Base-by-base conservation (phyloP, 2,888 invertebrate species). In the Torymus auratus region DNA sequence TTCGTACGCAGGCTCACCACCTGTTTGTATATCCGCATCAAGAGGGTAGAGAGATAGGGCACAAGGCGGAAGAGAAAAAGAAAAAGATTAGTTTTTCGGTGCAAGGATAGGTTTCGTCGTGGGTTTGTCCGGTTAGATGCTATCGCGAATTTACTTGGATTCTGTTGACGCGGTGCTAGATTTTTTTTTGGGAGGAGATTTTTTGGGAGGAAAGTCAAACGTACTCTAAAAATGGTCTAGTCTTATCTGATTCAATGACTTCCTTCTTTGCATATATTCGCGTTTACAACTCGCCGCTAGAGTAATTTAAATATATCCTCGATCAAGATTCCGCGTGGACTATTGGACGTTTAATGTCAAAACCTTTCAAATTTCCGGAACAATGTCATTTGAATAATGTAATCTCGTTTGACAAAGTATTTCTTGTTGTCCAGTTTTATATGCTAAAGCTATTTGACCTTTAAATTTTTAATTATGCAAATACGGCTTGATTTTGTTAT, bases 1-100 rank as follows among this genome's bases (percentile, higher is more conserved):
- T 96, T 96, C 0, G 97, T 98, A 56, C 98, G 93, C 81, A 98
- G 91, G 73, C 97, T 97, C 0, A 98, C 97, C 61, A 98, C 94
- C 95, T 95, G 89, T n/a, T 88, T 86, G 80, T 80, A 12, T 14
- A 20, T 17, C 13, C 3, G 7, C 7, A 41, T 7, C 7, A 41
- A 41, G 7, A 7, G 41, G 41, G 41, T 41, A 41, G 41, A 41
- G 41, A 41, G 7, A n/a, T n/a, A 1, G 20, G 41, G 41, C 7
- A 7, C 41, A 7, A 41, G 5, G 7, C 5, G 41, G 41, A 41
- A 41, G 41, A 41, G 7, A 41, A 41, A 28, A 7, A 28, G 28
- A 28, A 4, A 28, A 2, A 28, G 41, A 41, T 41, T 41, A 41
- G 41, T 41, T 41, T 41, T 20, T 41, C 1, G 5, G 41, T 7